phyloP scores from a whole-genome alignment of 2,888 invertebrate genomes.

The Drosophila tripunctata region DNA sequence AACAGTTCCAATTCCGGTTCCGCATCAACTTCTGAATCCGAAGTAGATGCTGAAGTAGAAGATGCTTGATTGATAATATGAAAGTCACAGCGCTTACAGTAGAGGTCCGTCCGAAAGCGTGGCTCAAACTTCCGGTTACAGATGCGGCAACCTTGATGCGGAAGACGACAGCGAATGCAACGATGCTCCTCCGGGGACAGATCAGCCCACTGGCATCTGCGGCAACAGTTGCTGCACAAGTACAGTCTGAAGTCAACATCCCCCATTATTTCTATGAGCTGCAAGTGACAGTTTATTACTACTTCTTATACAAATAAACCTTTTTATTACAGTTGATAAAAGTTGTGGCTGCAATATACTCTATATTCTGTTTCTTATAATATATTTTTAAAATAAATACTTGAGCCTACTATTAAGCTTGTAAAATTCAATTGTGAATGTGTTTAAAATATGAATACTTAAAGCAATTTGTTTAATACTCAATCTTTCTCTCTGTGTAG shows the following conservation, averaged over 20 bases:
- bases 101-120: neutral
- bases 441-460: neutral
- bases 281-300: neutral
- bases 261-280: conserved; percentile 1
- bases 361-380: neutral
- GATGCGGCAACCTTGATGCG: conserved; percentile 33
- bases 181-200: conserved; percentile 49
- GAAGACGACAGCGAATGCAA: conserved; percentile 39
- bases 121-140: conserved; percentile 52
- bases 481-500: conserved; percentile 10
- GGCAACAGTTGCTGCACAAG: conserved; percentile 46
- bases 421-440: conserved; percentile 24
- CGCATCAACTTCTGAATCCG: conserved; percentile 18
- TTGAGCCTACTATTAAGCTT: neutral
- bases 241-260: conserved; percentile 20
- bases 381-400: neutral
- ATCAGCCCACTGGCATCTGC: conserved; percentile 42
- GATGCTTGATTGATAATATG: conserved; percentile 26
- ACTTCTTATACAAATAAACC: neutral
- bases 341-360: neutral
- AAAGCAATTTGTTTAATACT: too few species aligned
- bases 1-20: conserved; percentile 6
- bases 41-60: conserved; percentile 15
- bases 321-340: neutral
- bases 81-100: conserved; percentile 60